These are phyloP conservation scores for Nylanderia fulva DNA, from an alignment of 1,140 invertebrate genomes.

Conservation along the genomic window DNA sequence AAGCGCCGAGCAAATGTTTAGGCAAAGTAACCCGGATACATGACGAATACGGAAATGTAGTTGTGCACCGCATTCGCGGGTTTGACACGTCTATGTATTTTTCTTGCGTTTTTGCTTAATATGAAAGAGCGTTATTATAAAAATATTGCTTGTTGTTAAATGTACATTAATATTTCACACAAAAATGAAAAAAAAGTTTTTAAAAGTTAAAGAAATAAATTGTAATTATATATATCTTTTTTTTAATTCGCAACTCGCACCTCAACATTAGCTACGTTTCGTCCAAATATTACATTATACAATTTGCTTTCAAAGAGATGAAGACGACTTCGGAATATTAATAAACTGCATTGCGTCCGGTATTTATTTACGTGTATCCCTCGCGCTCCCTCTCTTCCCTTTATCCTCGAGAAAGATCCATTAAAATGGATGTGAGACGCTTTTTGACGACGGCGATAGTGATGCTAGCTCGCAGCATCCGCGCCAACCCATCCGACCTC, in stretches of 20 bases:
- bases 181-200: background rate
- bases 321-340: conserved; percentile 8
- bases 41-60: conserved; percentile 62
- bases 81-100: conserved; percentile 8
- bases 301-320: background rate
- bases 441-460: conserved; percentile 68
- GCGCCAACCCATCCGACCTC: conserved; percentile 50
- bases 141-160: background rate
- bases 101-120: background rate
- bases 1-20: conserved; percentile 81
- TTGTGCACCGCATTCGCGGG: conserved; percentile 62
- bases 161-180: background rate
- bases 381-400: background rate
- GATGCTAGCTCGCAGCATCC: conserved; percentile 60
- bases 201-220: background rate
- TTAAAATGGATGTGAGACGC: conserved; percentile 74
- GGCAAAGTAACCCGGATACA: conserved; percentile 74
- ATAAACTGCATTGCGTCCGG: conserved; percentile 10
- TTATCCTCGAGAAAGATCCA: conserved; percentile 55
- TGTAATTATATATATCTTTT: background rate
- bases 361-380: background rate
- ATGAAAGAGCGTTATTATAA: background rate
- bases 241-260: background rate
- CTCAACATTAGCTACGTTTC: background rate
- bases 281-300: background rate